Base-by-base conservation (phyloP, 53 echinoderm and acorn worm genomes). In the Astropecten irregularis region DNA sequence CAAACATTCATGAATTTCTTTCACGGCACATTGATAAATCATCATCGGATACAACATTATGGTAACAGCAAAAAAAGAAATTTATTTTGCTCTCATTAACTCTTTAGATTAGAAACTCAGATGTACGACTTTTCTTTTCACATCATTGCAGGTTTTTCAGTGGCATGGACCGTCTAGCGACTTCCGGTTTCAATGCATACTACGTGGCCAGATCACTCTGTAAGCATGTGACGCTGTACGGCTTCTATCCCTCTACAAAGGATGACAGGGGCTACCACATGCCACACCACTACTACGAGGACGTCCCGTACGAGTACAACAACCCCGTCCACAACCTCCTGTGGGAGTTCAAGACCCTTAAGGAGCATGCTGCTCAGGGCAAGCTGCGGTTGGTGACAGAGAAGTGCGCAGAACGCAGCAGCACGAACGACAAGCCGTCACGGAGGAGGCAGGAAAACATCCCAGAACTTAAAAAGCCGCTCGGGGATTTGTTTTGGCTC, bases 201-300 rank as follows among this genome's bases (percentile, higher is more conserved):
- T 77, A 72, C 60, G 71, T 84, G 9, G 92, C 92, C 51, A 89
- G 58, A 40, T 89, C 92, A 0, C 88, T 92, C 71, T 92, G 92
- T 40, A 34, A 73, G 35, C 89, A 83, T 63, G 84, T 92, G 37
- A 89, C 92, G 0, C 71, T 92, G 18, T 92, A 92, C 37, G 92
- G 92, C 6, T 92, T 89, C 76, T 89, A 92, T 31, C 92, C 92
- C 0, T 92, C 56, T 40, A 66, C 51, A 34, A 49, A 40, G 20
- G 89, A 92, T 7, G 30, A 42, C 0, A 35, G 67, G 10, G 82
- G 89, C 3, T 63, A 40, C 52, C 82, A 51, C 20, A 7, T 89
- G 19, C 82, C 76, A 19, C 92, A 92, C 68, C 89, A 92, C 66
- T 92, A 92, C 72, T 86, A 76, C 54, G 86, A 92, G 36, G 89